Conservation (phyloP, 1,140 invertebrate species). For the Ostrea edulis region DNA sequence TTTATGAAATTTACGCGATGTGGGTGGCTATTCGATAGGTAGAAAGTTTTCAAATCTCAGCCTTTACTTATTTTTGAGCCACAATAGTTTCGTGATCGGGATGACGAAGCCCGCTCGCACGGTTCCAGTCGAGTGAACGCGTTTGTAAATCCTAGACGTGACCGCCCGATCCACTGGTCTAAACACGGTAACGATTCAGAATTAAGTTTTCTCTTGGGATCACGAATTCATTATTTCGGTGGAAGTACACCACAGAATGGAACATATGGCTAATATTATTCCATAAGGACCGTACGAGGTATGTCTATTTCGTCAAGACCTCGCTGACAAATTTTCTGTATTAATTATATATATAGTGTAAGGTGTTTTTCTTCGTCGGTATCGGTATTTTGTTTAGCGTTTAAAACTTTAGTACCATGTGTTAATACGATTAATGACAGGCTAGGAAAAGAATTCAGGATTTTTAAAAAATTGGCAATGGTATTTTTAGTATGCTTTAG, state of each 20-base stretch:
- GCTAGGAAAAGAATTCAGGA: background rate
- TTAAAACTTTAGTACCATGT: background rate
- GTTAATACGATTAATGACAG: background rate
- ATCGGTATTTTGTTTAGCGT: background rate
- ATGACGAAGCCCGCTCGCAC: background rate
- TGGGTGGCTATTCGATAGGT: background rate
- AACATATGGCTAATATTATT: background rate
- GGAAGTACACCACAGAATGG: background rate
- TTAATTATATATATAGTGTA: background rate
- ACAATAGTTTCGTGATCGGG: background rate
- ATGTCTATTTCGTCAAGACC: background rate
- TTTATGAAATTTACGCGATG: background rate
- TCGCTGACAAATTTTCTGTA: background rate
- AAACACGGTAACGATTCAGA: background rate
- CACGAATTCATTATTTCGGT: background rate
- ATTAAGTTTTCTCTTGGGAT: background rate
- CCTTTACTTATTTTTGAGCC: background rate
- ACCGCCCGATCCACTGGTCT: background rate
- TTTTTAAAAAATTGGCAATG: background rate
- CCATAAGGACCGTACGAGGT: background rate
- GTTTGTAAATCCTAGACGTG: constrained; percentile 6
- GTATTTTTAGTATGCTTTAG: no score
- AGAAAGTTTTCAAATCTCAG: constrained; percentile 5
- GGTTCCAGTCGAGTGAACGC: background rate
- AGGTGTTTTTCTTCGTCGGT: background rate